Base-by-base conservation (phyloP, 2,797 vertebrate species). In the Hybognathus amarus region DNA sequence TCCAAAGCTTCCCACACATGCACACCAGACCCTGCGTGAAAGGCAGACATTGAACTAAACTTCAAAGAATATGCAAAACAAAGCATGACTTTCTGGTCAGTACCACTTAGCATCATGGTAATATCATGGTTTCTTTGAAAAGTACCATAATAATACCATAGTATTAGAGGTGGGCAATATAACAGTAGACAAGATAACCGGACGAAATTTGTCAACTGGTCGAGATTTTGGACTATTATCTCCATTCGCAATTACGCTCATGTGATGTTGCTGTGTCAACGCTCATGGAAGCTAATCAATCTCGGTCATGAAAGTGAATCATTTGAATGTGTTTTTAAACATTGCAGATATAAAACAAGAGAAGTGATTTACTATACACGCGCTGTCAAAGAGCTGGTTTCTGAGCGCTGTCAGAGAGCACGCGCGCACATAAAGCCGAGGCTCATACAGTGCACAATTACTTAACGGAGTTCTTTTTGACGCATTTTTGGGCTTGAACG, bases 1-100 rank as follows among this genome's bases (percentile, higher is more conserved):
- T 82, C 61, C 5, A 64, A 79, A 76, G 77, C 77, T 77, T 80
- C 61, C 64, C 75, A 85, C 76, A 38, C 88, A 89, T 89, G 87
- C 84, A 56, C 68, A 24, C 12, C 74, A 86, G 61, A 80, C 63
- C 67, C 61, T 40, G 54, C 64, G 68, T 79, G 18, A 42, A 64
- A 56, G 11, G 40, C 59, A 83, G 67, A 76, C 45, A 79, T 22
- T 61, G 30, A 56, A 64, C 47, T 15, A 40, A 59, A 78, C 76
- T 81, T n/a, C 20, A 73, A 38, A 83, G 74, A 47, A 87, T 38
- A 52, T 77, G 64, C 70, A 38, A 42, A 77, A 40, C 63, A 86
- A 76, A 68, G 66, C 74, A 83, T 50, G 75, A 69, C 22, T 36
- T 66, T 50, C 78, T 69, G 40, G 38, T 36, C 42, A 33, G 11